A percentile compares a stretch with the other conserved stretches of the same genome.
phyloP scores from a whole-genome alignment of 1,140 invertebrate species.

The Scylla paramamosain region DNA sequence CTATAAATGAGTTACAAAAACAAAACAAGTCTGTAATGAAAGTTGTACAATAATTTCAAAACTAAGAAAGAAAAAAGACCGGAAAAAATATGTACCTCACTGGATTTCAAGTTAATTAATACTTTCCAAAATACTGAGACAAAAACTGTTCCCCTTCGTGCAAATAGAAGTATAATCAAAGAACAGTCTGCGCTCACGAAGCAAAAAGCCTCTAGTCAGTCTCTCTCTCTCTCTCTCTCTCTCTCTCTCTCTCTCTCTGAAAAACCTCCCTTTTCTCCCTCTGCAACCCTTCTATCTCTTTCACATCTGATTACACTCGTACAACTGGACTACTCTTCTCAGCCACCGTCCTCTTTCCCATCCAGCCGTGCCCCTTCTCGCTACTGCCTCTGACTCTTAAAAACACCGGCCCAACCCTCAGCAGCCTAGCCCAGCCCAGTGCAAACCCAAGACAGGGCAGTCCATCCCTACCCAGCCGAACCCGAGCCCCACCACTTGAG shows the following conservation, averaged over 20 bases:
- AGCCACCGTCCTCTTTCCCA: not conserved
- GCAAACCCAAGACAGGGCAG: not conserved
- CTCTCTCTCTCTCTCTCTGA: slow-evolving; percentile 9
- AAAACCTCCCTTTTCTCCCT: too few species aligned
- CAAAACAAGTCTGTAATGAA: not conserved
- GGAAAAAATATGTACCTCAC: not conserved
- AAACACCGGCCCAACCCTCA: not conserved
- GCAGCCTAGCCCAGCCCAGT: not conserved
- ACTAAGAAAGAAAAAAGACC: not conserved
- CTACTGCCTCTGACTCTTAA: too few species aligned
- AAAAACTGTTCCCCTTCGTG: not conserved
- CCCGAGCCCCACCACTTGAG: not conserved
- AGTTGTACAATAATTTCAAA: not conserved
- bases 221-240: slow-evolving; percentile 19
- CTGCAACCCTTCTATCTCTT: too few species aligned
- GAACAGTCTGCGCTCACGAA: too few species aligned
- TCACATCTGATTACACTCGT: too few species aligned
- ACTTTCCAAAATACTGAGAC: not conserved
- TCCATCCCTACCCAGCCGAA: not conserved
- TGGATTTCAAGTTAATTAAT: not conserved
- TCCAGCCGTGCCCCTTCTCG: too few species aligned
- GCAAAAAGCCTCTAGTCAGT: not conserved
- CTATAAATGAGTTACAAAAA: not conserved
- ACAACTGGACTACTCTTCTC: not conserved
- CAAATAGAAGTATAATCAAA: not conserved